Percentiles rank a stretch among this genome's conserved stretches.
Evolutionary conservation across 92 coral and sea anemone genomes (phyloP).

Genomic region (Umimayanthus chanpuru): DNA sequence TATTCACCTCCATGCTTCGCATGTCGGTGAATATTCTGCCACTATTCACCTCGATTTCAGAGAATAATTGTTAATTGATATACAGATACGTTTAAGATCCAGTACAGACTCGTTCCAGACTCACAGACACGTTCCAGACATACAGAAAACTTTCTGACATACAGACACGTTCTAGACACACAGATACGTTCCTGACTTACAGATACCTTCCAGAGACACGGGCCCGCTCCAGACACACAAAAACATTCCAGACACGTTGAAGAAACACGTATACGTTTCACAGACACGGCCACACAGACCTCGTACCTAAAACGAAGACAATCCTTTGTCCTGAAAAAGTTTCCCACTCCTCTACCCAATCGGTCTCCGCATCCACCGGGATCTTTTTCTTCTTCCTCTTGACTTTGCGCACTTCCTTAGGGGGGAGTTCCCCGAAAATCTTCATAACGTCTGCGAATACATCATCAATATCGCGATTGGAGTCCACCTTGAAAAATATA

Average conservation of each 20-base stretch:
- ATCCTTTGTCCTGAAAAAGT: conserved; percentile 89
- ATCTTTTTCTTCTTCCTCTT: conserved; percentile 66
- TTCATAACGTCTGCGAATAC: conserved; percentile 74
- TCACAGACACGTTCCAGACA: background rate
- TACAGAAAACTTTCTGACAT: background rate
- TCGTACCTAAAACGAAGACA: conserved; percentile 86
- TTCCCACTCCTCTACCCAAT: conserved; percentile 73
- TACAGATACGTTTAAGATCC: no score
- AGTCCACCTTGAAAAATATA: conserved; percentile 66
- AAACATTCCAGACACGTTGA: background rate
- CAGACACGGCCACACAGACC: background rate
- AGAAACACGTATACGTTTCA: background rate
- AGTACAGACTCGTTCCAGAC: background rate
- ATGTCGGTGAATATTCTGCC: no score
- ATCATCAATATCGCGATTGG: conserved; percentile 83
- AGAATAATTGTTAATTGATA: no score
- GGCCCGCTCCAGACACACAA: background rate
- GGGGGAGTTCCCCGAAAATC: conserved; percentile 77
- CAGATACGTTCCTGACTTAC: background rate
- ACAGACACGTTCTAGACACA: background rate
- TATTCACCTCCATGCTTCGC: no score
- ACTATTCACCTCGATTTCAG: no score
- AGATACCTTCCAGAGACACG: background rate
- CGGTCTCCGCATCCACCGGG: conserved; percentile 30
- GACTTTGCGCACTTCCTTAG: conserved; percentile 68